Conservation (phyloP, 2,888 invertebrate genomes). For the Tuta absoluta region DNA sequence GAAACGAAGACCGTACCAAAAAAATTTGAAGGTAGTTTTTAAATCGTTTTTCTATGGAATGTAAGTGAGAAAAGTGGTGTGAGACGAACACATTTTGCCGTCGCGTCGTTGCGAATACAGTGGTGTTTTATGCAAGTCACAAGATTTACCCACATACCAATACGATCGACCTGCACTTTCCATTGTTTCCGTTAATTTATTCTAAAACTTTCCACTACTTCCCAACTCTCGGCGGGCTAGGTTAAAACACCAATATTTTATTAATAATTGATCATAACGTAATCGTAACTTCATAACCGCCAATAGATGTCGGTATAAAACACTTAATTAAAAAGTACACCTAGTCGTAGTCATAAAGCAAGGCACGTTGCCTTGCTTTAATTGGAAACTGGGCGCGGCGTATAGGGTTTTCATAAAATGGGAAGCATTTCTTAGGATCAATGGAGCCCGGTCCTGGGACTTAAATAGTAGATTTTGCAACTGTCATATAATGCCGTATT, state of each 20-base stretch:
- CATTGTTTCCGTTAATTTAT: conserved; percentile 21
- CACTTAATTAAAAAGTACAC: not conserved
- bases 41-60: not conserved
- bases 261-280: not conserved
- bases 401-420: too few species aligned
- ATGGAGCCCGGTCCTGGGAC: too few species aligned
- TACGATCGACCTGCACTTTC: conserved; percentile 15
- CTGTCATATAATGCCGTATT: too few species aligned
- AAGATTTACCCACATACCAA: conserved; percentile 14
- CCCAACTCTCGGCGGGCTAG: conserved; percentile 10
- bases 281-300: not conserved
- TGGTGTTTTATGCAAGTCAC: not conserved
- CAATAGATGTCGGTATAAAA: not conserved
- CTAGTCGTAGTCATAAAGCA: not conserved
- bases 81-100: not conserved
- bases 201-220: conserved; percentile 6
- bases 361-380: conserved; percentile 21
- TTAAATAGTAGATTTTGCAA: too few species aligned
- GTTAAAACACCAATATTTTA: not conserved
- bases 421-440: too few species aligned
- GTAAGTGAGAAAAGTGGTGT: not conserved
- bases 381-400: conserved; percentile 25
- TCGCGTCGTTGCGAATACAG: not conserved
- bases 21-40: too few species aligned
- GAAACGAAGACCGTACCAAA: too few species aligned